Base-by-base conservation (phyloP, 2,113 vertebrate species). In the Polyodon spathula region DNA sequence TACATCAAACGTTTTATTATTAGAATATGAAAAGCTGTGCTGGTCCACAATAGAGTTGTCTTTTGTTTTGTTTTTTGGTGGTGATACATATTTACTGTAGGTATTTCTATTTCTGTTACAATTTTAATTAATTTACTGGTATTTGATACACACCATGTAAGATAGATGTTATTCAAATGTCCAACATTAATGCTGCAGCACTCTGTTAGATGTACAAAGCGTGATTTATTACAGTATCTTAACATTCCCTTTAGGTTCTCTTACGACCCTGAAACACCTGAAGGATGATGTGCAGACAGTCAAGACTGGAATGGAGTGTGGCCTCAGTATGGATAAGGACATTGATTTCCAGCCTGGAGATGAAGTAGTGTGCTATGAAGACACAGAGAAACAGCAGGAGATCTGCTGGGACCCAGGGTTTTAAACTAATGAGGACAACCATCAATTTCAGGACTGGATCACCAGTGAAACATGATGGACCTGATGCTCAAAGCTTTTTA, bases 401-500 rank as follows among this genome's bases (percentile, higher is more conserved):
- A 94, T 82, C 37, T 84, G 87, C 14, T 99, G 96, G 96, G 80
- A 96, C 63, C 94, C 96, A 0, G 93, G 94, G 61, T 98, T 98
- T 84, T 94, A 83, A 27, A 27, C 27, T 27, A 27, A 27, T 27
- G 27, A 27, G 27, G 27, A 27, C 27, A 27, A 27, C 27, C 27
- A 27, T 27, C 27, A 27, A 27, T 27, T 27, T 27, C 27, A 27
- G 27, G 2, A 27, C 27, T 27, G 27, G 27, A 27, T 27, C 27
- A 27, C 27, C 3, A 27, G 27, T 27, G 27, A 27, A 27, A 27
- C 27, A 27, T 27, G 27, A 27, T 27, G 27, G 27, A 27, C 27
- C 27, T 27, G 27, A 27, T 27, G 27, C 27, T 27, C 27, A 27
- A 27, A 27, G 27, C 27, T 27, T 27, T 27, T 27, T 27, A 27